A percentile compares a stretch with the other conserved stretches of the same genome.
These are phyloP conservation scores for Pangasius djambal DNA, from an alignment of 2,797 vertebrate species.

Conservation along the genomic window DNA sequence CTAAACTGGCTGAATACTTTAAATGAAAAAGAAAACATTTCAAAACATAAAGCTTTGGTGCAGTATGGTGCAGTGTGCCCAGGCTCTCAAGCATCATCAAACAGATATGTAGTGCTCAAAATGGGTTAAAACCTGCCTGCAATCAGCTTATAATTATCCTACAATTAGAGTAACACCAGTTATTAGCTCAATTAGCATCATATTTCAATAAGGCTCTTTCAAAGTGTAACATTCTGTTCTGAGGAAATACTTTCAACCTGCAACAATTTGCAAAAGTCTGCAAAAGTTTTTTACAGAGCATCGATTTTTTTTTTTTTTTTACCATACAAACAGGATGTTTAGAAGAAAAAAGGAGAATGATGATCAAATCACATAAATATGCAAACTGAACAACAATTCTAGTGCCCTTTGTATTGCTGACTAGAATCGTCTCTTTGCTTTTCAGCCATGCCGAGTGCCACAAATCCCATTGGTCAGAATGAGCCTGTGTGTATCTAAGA, in stretches of 20 bases:
- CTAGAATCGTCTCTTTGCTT: conserved; percentile 33
- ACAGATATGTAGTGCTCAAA: not conserved
- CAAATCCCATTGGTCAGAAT: conserved; percentile 19
- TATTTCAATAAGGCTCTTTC: not conserved
- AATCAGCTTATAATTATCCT: not conserved
- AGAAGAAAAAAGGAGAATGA: not conserved
- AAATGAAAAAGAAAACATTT: not conserved
- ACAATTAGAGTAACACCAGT: not conserved
- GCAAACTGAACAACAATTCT: not conserved
- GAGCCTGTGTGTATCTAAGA: conserved; percentile 49
- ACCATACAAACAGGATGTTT: not conserved
- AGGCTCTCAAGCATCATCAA: not conserved
- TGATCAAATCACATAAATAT: not conserved
- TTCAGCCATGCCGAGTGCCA: conserved; percentile 69
- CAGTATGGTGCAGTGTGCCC: not conserved
- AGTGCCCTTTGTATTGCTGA: not conserved
- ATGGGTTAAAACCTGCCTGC: not conserved
- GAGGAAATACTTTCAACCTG: not conserved
- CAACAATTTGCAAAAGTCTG: not conserved
- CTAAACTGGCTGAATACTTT: not conserved
- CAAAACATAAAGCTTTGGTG: not conserved
- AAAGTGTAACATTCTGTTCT: not conserved
- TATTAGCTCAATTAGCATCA: not conserved
- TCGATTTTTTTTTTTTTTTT: not conserved
- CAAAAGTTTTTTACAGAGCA: not conserved